Base-by-base conservation (phyloP, 1,140 invertebrate species). In the Eupristina koningsbergeri region DNA sequence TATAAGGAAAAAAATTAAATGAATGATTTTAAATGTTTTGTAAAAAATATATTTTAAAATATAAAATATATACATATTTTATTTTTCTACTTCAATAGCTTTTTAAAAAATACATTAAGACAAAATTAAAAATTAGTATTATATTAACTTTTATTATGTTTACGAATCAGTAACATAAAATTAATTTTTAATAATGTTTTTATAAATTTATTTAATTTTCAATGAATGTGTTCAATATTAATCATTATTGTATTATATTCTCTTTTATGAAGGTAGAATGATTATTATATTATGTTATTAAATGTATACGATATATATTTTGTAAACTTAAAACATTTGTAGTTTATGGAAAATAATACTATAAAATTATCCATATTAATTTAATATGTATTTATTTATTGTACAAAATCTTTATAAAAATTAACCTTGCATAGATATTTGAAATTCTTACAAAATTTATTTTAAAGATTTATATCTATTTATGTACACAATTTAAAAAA, bases 381-480 rank as follows among this genome's bases (percentile, higher is more conserved):
- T 61, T 19, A 5, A 53, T 50, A 50, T 81, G 29, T 63, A 63
- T 61, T 61, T 80, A 74, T 81, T 74, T 74, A 71, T 74, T 75
- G n/a, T 81, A 63, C 26, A 63, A 74, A 63, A 81, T 34, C n/a
- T 17, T 73, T 74, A 81, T 81, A 74, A 81, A 74, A 81, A 75
- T 81, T 61, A 71, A 58, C 58, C 15, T 80, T 80, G 78, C 31
- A 73, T 31, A 41, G 36, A 74, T 39, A 74, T 29, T 47, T 0
- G 19, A 63, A 29, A 36, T 53, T 41, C n/a, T 1, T 63, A 78
- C 22, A 5, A 13, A 41, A 41, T 17, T 58, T 41, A 29, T 31
- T 0, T 53, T 50, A 50, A 15, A 53, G 22, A 41, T 67, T 47
- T 80, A 13, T 39, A 61, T 64, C 36, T 36, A 80, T 41, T 71